Base-by-base conservation (phyloP, 2,888 invertebrate genomes). In the Lepidocyrtoides sp. region DNA sequence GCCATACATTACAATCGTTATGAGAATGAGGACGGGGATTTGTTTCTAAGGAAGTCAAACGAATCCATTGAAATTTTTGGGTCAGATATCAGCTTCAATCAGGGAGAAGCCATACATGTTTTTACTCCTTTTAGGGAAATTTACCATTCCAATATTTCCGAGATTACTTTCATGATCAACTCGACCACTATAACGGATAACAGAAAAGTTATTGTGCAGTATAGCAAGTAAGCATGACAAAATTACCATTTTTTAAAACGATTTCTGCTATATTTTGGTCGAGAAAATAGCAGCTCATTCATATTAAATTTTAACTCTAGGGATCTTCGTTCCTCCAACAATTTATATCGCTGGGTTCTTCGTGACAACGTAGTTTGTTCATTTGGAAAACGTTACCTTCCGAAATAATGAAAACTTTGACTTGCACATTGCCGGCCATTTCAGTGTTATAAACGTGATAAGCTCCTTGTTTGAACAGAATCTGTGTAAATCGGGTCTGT, bases 281-380 rank as follows among this genome's bases (percentile, higher is more conserved):
- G n/a, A n/a, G 36, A 57, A 26, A 77, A 36, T 4, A 17, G 36
- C 23, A 8, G 20, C 4, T 14, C 14, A 26, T 77, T 51, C 5
- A 2, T 51, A 14, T n/a, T n/a, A 48, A 1, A 14, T 14, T 48
- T 48, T 48, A 2, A 5, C 10, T 5, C 14, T 94, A 97, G 98
- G 94, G 99, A 99, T 95, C 96, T 99, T 94, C 97, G 99, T 94
- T 98, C 98, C 92, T 99, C 99, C 0, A 99, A 99, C 95, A 99
- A 99, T 95, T 96, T 99, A 0, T 99, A 99, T 96, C 98, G 99
- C 95, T 99, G 99, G 96, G 96, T 98, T 32, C 95, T 99, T 75
- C 97, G 98, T 95, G 98, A 98, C 94, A 98, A 98, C 91, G 97
- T 97, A 0, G 96, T 99, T 98, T 0, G 96, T 99, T 14, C 97